Evolutionary conservation across 2,888 invertebrate species (phyloP).

Genomic region (Steinernema carpocapsae): DNA sequence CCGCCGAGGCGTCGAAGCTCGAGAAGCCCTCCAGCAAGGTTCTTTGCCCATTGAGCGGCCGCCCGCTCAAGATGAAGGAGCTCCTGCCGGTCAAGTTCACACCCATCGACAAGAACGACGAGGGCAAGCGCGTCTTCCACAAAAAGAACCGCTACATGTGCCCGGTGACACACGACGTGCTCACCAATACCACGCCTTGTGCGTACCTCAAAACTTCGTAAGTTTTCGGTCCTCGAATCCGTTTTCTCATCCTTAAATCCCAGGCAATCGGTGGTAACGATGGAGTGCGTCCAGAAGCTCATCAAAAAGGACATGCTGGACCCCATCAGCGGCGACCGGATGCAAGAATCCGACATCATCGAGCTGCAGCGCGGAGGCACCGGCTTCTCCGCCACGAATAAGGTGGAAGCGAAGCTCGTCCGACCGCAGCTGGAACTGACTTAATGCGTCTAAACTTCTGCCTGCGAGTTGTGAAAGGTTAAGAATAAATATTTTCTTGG

Average conservation of each 20-base stretch:
- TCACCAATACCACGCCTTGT: conserved; percentile 91
- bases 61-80: conserved; percentile 87
- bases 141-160: conserved; percentile 85
- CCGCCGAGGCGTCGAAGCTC: conserved; percentile 78
- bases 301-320: conserved; percentile 96
- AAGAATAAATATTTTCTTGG: too few species aligned
- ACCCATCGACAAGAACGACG: conserved; percentile 72
- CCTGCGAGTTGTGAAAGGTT: too few species aligned
- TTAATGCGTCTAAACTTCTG: background rate
- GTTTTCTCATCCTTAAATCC: conserved; percentile 40
- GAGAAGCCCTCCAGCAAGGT: conserved; percentile 80
- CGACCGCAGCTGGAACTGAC: conserved; percentile 58
- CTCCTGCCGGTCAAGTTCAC: conserved; percentile 91
- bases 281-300: conserved; percentile 93
- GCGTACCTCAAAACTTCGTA: conserved; percentile 87
- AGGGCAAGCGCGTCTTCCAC: conserved; percentile 34
- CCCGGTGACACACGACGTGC: conserved; percentile 91
- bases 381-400: conserved; percentile 74
- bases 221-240: conserved; percentile 36
- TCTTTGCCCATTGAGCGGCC: conserved; percentile 83
- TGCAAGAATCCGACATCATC: conserved; percentile 85
- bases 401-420: conserved; percentile 62
- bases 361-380: conserved; percentile 92
- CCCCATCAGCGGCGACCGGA: conserved; percentile 82
- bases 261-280: conserved; percentile 91